Base-by-base conservation (phyloP, 2,113 vertebrate species). In the Megaleporinus macrocephalus region DNA sequence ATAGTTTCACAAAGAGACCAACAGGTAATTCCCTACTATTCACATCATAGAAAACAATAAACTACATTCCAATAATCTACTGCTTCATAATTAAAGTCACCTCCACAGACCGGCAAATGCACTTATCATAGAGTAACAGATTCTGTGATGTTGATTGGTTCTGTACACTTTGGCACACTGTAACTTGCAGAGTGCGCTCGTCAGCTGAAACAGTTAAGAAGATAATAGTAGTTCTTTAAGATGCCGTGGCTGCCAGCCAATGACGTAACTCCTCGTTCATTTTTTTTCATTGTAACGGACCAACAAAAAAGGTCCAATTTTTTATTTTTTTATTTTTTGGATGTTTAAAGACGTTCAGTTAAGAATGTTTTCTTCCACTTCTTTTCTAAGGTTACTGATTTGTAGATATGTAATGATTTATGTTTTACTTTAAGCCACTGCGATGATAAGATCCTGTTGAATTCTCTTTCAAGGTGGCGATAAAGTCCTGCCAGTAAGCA, bases 91-190 rank as follows among this genome's bases (percentile, higher is more conserved):
- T 55, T 53, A 24, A 26, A 36, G n/a, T n/a, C 57, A 51, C 29
- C 47, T 62, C 13, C 57, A 33, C 69, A 33, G 27, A 18, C 26
- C 24, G 30, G 63, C 27, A 62, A 80, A 73, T 63, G 47, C 74
- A 65, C 65, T 24, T 87, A 30, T 83, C n/a, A n/a, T 81, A 44
- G 41, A 44, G 41, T 89, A 66, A 51, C 16, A 55, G 30, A 6
- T 41, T 62, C 30, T 61, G 22, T 13, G 44, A 62, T 76, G n/a
- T 41, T 69, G 5, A 41, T 1, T 20, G 16, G 51, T 75, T 22
- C 53, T 57, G 29, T 18, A 22, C 27, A 74, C 33, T 76, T 62
- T 62, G 57, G 57, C 57, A 61, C 72, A 36, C 29, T 10, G 16
- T 74, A 4, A n/a, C n/a, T 6, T n/a, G 3, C 51, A 36, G 14